phyloP scores from a whole-genome alignment of 2,797 vertebrate genomes.

The Coccyzus lansbergi region DNA sequence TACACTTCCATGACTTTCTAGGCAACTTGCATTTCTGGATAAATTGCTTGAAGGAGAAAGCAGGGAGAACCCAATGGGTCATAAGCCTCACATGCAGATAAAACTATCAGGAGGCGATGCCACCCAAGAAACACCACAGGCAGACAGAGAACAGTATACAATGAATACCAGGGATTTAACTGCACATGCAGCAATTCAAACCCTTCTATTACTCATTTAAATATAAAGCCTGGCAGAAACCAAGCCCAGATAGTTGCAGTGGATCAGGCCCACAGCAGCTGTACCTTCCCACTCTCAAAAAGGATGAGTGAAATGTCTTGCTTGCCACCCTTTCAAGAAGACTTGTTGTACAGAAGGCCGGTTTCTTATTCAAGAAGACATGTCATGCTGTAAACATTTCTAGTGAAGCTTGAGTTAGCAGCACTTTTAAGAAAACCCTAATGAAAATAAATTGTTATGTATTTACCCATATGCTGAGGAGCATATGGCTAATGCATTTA shows the following conservation, averaged over 20 bases:
- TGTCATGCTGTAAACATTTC: slow-evolving; percentile 39
- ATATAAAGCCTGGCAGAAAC: not conserved
- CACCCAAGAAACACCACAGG: accelerated
- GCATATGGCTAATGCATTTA: slow-evolving; percentile 75
- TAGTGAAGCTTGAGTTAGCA: slow-evolving; percentile 34
- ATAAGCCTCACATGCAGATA: not conserved
- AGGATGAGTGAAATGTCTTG: not conserved
- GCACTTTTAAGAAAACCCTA: slow-evolving; percentile 60
- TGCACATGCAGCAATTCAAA: not conserved
- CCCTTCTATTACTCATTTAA: not conserved
- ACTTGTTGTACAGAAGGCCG: slow-evolving; percentile 12
- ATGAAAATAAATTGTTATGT: slow-evolving; percentile 76
- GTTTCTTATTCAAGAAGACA: slow-evolving; percentile 13
- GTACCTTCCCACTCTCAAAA: not conserved
- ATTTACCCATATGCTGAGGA: slow-evolving; percentile 74
- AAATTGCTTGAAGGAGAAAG: not conserved
- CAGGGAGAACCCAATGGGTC: not conserved
- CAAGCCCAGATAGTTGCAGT: not conserved
- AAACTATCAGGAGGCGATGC: not conserved
- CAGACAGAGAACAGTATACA: not conserved
- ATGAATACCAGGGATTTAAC: not conserved
- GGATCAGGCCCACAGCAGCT: not conserved
- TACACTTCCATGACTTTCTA: not conserved
- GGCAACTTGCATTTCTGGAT: not conserved
- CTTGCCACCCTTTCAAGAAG: not conserved